Evolutionary conservation across 2,888 invertebrate species (phyloP).

Genomic region (Caenorhabditis sp.): DNA sequence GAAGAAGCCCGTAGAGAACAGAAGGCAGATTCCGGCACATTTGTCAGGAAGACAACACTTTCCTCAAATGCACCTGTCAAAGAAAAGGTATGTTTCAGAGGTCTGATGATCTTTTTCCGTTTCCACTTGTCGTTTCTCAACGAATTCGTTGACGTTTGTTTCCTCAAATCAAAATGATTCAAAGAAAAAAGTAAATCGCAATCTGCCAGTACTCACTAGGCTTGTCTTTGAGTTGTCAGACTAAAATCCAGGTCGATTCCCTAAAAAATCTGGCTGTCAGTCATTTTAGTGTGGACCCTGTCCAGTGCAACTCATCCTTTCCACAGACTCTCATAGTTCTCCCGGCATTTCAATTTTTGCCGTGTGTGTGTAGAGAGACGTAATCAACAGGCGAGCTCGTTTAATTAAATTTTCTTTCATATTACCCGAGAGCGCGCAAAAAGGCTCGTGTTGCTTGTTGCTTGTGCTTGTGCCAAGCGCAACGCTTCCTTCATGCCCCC

Average conservation of each 20-base stretch:
- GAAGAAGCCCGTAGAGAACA: constrained; percentile 82
- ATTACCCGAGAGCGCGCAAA: constrained; percentile 59
- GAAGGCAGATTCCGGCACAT: constrained; percentile 70
- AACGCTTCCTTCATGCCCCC: constrained; percentile 46
- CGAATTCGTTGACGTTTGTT: background rate
- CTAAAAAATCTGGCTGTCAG: too few species aligned
- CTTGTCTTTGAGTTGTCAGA: constrained; percentile 1
- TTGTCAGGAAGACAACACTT: constrained; percentile 73
- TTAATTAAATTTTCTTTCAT: constrained; percentile 66
- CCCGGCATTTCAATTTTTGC: constrained; percentile 58
- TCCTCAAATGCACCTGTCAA: constrained; percentile 74
- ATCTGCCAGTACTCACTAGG: background rate
- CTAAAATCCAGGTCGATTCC: background rate
- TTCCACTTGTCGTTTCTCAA: constrained; percentile 16
- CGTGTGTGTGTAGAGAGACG: constrained; percentile 34
- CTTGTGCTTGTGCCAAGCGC: constrained; percentile 49
- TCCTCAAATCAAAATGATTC: background rate
- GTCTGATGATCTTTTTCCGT: constrained; percentile 24
- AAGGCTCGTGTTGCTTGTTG: constrained; percentile 61
- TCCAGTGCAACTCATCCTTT: background rate
- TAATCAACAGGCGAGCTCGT: constrained; percentile 56
- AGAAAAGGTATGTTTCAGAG: constrained; percentile 77
- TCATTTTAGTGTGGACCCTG: too few species aligned
- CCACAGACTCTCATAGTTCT: constrained; percentile 22
- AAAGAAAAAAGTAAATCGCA: background rate